These are phyloP conservation scores for Chloroceryle inda DNA, from an alignment of 2,797 vertebrate species.

Conservation along the genomic window DNA sequence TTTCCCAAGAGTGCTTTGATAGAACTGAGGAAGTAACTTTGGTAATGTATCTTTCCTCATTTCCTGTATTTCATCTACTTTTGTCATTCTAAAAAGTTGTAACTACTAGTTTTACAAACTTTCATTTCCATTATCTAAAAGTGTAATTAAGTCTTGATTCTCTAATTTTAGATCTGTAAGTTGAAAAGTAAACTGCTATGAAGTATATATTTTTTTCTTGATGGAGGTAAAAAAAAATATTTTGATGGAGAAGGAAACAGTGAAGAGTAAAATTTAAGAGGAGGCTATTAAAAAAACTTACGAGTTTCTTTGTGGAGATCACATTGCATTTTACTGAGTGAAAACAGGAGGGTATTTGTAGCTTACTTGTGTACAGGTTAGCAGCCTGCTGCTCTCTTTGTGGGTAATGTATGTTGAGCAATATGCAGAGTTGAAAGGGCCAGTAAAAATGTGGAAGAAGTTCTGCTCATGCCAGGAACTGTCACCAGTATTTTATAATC, in stretches of 20 bases:
- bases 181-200: neutral
- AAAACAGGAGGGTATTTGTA: neutral
- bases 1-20: neutral
- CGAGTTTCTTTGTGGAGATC: neutral
- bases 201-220: neutral
- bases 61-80: slow-evolving; percentile 11
- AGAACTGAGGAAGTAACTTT: slow-evolving; percentile 1
- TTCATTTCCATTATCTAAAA: neutral
- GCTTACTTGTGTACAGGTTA: neutral
- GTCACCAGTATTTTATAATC: neutral
- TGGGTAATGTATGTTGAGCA: neutral
- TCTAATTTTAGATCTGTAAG: neutral
- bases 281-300: neutral
- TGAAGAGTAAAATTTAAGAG: neutral
- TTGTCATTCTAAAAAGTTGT: neutral
- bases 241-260: neutral
- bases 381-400: neutral
- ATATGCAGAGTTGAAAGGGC: neutral
- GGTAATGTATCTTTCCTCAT: neutral
- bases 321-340: neutral
- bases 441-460: neutral
- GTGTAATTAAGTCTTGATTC: neutral
- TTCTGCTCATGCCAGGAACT: neutral
- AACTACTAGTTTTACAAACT: neutral
- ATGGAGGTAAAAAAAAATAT: neutral